Percentiles rank a stretch among this genome's conserved stretches.
phyloP scores from a whole-genome alignment of 2,888 invertebrate species.

The Yponomeuta evonymella region DNA sequence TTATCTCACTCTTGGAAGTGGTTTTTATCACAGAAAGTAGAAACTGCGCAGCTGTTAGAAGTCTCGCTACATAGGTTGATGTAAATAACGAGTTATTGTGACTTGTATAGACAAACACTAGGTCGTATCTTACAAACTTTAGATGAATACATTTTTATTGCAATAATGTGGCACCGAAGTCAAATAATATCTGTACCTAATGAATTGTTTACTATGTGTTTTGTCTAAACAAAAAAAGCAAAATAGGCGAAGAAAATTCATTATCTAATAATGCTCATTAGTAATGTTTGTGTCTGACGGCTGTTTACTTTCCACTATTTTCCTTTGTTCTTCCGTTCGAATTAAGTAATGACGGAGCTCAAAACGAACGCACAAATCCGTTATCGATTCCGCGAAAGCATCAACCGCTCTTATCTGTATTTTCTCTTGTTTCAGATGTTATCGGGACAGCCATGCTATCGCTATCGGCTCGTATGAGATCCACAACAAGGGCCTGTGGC shows the following conservation, averaged over 20 bases:
- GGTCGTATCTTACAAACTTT: too few species aligned
- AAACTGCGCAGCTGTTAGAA: not conserved
- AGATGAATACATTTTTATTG: too few species aligned
- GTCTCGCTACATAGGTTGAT: not conserved
- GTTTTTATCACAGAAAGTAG: constrained; percentile 11
- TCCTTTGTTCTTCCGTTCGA: not conserved
- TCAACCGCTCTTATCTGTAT: not conserved
- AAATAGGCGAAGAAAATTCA: too few species aligned
- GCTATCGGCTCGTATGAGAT: constrained; percentile 51
- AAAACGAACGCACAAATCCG: not conserved
- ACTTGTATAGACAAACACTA: not conserved
- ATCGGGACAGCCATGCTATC: constrained; percentile 59
- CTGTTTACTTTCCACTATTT: too few species aligned
- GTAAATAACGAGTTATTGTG: not conserved
- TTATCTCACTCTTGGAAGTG: not conserved
- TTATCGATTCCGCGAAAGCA: constrained; percentile 4
- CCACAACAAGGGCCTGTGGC: constrained; percentile 25
- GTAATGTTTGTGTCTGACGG: too few species aligned
- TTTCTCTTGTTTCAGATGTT: constrained; percentile 48
- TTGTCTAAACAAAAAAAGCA: too few species aligned
- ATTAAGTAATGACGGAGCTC: not conserved
- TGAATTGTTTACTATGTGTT: too few species aligned
- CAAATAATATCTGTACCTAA: too few species aligned
- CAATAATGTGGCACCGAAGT: too few species aligned
- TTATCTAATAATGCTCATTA: too few species aligned